Conservation (phyloP, 2,888 invertebrate genomes). For the Tipula confusa region DNA sequence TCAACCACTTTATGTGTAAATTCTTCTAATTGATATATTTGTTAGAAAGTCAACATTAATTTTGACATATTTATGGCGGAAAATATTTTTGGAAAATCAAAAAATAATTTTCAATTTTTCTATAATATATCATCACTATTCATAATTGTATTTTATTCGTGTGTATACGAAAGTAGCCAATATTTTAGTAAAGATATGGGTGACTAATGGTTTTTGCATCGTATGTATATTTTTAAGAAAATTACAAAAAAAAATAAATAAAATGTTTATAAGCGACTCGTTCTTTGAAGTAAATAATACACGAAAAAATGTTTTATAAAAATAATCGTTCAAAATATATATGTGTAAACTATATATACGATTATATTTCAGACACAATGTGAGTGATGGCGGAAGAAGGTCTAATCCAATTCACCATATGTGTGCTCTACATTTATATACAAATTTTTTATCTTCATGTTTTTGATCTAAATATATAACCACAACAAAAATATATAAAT, state of each 20-base stretch:
- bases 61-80: not conserved
- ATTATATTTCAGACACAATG: not conserved
- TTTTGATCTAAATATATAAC: not conserved
- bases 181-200: not conserved
- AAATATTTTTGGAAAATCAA: not conserved
- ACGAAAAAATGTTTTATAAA: not conserved
- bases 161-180: not conserved
- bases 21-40: not conserved
- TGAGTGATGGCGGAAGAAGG: not conserved
- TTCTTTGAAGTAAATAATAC: not conserved
- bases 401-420: constrained; percentile 3
- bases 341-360: not conserved
- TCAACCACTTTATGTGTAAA: not conserved
- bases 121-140: not conserved
- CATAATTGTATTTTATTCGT: no score
- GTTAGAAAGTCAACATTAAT: not conserved
- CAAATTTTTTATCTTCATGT: not conserved
- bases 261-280: not conserved
- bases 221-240: not conserved
- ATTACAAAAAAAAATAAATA: no score
- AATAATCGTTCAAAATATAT: not conserved
- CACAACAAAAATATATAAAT: not conserved
- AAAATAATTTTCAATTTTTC: not conserved
- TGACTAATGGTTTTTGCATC: not conserved
- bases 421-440: not conserved